A percentile compares a stretch with the other conserved stretches of the same genome.
Conservation (phyloP, 1,140 invertebrate genomes). For the Philaenus spumarius region DNA sequence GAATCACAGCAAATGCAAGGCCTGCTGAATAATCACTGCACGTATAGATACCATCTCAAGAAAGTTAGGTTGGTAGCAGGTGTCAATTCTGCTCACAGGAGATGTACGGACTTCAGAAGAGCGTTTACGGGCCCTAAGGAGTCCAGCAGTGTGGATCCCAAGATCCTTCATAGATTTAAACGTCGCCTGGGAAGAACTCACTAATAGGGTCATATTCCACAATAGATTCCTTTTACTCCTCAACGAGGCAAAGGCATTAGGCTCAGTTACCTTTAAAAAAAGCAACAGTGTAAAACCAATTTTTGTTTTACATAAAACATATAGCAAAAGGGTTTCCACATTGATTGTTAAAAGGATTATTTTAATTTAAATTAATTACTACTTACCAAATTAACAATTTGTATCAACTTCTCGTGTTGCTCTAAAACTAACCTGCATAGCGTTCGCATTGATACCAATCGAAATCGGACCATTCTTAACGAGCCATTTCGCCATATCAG, state of each 20-base stretch:
- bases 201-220: too few species aligned
- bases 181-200: too few species aligned
- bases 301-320: not conserved
- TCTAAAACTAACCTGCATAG: slow-evolving; percentile 68
- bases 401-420: not conserved
- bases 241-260: not conserved
- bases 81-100: too few species aligned
- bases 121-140: too few species aligned
- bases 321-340: not conserved
- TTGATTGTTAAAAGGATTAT: too few species aligned
- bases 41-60: too few species aligned
- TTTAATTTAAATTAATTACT: not conserved
- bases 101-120: too few species aligned
- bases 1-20: too few species aligned
- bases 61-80: too few species aligned
- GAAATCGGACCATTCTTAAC: slow-evolving; percentile 90
- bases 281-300: not conserved
- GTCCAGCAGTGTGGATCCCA: not conserved
- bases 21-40: too few species aligned
- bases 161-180: too few species aligned
- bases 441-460: slow-evolving; percentile 96
- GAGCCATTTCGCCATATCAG: slow-evolving; percentile 89
- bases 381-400: not conserved
- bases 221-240: not conserved
- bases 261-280: not conserved